These are phyloP conservation scores for Tholera decimalis DNA, from an alignment of 2,888 invertebrate species.

Conservation along the genomic window DNA sequence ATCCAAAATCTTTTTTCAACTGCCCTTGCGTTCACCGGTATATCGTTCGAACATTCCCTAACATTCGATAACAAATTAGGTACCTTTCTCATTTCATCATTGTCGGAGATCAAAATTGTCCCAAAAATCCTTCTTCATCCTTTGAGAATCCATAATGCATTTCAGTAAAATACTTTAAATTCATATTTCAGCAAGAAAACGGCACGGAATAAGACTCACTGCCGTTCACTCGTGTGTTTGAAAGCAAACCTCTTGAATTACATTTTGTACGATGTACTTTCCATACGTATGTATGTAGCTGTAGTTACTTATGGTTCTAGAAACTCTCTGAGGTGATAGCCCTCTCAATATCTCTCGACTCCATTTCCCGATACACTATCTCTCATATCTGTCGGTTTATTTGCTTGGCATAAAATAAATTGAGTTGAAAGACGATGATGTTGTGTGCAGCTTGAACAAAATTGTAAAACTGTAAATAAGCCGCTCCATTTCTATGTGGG, in stretches of 20 bases:
- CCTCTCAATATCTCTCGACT: conserved; percentile 20
- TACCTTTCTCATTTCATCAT: neutral
- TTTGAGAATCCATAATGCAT: conserved; percentile 24
- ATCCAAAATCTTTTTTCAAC: too few species aligned
- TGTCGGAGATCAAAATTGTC: neutral
- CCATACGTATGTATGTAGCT: too few species aligned
- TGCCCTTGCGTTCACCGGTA: too few species aligned
- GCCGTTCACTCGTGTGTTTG: conserved; percentile 32
- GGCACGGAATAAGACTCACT: conserved; percentile 34
- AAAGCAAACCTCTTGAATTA: conserved; percentile 9
- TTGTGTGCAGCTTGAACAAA: neutral
- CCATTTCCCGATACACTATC: conserved; percentile 28
- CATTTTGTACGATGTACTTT: conserved; percentile 11
- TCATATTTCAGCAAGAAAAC: conserved; percentile 26
- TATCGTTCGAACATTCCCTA: too few species aligned
- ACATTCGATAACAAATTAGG: too few species aligned
- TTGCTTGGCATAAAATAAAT: conserved; percentile 32
- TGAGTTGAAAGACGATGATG: conserved; percentile 21
- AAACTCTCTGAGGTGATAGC: conserved; percentile 27
- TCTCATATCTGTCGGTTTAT: conserved; percentile 31
- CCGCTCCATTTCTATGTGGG: neutral
- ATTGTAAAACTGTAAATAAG: neutral
- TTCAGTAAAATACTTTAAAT: conserved; percentile 34
- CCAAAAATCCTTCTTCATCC: conserved; percentile 16
- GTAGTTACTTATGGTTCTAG: conserved; percentile 2